A percentile compares a stretch with the other conserved stretches of the same genome.
Conservation (phyloP, 2,888 invertebrate species). For the Ceratothoa steindachneri region DNA sequence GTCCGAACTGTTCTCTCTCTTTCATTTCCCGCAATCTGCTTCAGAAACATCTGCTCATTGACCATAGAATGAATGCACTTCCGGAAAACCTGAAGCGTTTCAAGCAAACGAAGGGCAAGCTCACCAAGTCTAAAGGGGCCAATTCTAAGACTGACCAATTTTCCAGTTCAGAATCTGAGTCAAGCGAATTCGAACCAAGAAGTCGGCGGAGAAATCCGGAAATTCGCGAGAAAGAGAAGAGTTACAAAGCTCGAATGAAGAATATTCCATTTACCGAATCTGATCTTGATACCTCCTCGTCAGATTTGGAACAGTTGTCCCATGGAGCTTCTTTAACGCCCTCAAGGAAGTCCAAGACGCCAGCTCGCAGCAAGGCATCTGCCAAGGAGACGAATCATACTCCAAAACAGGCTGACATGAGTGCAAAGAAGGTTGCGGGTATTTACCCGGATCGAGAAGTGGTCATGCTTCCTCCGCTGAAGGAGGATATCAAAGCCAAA, state of each 20-base stretch:
- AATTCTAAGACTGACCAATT: not conserved
- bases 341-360: not conserved
- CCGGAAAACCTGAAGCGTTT: not conserved
- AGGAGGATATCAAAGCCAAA: not conserved
- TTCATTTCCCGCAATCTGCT: conserved; percentile 78
- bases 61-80: not conserved
- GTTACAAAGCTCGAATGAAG: not conserved
- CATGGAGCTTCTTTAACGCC: not conserved
- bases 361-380: not conserved
- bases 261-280: conserved; percentile 14
- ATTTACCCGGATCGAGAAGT: conserved; percentile 2
- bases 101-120: not conserved
- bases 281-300: conserved; percentile 16
- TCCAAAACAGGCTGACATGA: not conserved
- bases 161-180: conserved; percentile 11
- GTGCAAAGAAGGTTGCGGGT: not conserved
- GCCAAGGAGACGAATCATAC: not conserved
- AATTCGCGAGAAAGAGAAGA: not conserved
- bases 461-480: not conserved
- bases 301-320: conserved; percentile 10
- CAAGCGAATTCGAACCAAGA: conserved; percentile 2
- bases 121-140: not conserved
- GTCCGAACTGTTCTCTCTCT: conserved; percentile 66
- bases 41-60: conserved; percentile 60
- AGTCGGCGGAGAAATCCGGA: not conserved